Evolutionary conservation across 2,113 vertebrate species (phyloP).

Genomic region (Paradisaea rubra): DNA sequence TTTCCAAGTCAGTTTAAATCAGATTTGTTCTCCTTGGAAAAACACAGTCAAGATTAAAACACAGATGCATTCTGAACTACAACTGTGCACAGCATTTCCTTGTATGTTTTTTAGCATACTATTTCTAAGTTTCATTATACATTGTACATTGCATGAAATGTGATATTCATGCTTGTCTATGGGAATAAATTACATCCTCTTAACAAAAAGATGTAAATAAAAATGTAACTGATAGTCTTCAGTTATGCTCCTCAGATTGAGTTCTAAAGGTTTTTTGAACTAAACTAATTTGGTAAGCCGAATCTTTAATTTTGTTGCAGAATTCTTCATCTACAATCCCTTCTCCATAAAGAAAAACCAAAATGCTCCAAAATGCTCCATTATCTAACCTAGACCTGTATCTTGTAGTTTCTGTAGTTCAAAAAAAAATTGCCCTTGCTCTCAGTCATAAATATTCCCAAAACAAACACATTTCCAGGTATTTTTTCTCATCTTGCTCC

Average conservation of each 20-base stretch:
- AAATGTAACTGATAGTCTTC: not conserved
- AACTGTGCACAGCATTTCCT: not conserved
- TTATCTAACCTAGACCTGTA: not conserved
- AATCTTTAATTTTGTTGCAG: not conserved
- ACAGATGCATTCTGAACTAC: not conserved
- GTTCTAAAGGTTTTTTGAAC: not conserved
- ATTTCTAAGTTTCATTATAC: not conserved
- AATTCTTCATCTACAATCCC: not conserved
- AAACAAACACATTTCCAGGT: not conserved
- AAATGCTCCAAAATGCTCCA: not conserved
- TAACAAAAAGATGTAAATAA: not conserved
- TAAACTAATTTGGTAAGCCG: not conserved
- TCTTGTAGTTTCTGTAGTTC: not conserved
- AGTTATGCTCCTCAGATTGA: not conserved
- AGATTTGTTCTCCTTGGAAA: not conserved
- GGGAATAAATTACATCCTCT: not conserved
- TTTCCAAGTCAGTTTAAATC: conserved; percentile 19
- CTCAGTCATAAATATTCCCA: not conserved
- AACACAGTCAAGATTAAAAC: conserved; percentile 17
- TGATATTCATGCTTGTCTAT: not conserved
- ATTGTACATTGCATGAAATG: not conserved
- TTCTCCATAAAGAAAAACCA: not conserved
- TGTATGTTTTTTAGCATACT: not conserved
- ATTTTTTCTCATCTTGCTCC: not conserved
- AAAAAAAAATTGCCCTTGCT: not conserved